Percentiles rank a stretch among this genome's conserved stretches.
phyloP scores from a whole-genome alignment of 2,888 invertebrate species.

The Mimas tiliae region DNA sequence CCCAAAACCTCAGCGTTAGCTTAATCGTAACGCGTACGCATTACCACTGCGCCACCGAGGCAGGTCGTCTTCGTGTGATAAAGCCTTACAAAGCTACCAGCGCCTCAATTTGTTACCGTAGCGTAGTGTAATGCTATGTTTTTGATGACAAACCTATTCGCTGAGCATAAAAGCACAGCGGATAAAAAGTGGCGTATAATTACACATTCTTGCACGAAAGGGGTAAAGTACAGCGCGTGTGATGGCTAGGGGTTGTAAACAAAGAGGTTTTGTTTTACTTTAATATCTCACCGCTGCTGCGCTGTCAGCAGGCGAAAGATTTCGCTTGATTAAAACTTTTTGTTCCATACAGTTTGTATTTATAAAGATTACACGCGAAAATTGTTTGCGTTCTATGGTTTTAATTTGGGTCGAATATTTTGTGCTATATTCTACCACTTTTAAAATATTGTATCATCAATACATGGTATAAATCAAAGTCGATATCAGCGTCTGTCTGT shows the following conservation, averaged over 20 bases:
- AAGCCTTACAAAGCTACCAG: too few relatives aligned
- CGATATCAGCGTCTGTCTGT: too few relatives aligned
- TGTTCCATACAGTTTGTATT: conserved; percentile 14
- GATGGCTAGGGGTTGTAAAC: conserved; percentile 26
- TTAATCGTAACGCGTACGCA: too few relatives aligned
- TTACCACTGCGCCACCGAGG: too few relatives aligned
- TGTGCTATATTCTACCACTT: not conserved
- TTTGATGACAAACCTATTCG: conserved; percentile 5
- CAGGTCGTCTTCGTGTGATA: too few relatives aligned
- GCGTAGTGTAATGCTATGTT: not conserved
- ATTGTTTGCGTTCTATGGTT: not conserved
- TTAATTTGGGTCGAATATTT: not conserved
- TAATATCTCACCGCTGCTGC: conserved; percentile 32
- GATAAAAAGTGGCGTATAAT: conserved; percentile 29
- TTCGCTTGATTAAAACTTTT: conserved; percentile 30
- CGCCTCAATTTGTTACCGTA: too few relatives aligned
- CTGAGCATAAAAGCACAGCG: conserved; percentile 25
- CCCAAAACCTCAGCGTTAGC: too few relatives aligned
- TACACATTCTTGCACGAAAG: conserved; percentile 27
- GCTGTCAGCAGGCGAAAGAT: conserved; percentile 28
- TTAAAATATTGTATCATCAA: not conserved
- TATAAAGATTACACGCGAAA: conserved; percentile 21
- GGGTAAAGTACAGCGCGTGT: conserved; percentile 23
- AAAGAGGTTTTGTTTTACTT: conserved; percentile 31
- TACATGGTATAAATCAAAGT: too few relatives aligned